Conservation (phyloP, 2,113 vertebrate species). For the Sturnira hondurensis region DNA sequence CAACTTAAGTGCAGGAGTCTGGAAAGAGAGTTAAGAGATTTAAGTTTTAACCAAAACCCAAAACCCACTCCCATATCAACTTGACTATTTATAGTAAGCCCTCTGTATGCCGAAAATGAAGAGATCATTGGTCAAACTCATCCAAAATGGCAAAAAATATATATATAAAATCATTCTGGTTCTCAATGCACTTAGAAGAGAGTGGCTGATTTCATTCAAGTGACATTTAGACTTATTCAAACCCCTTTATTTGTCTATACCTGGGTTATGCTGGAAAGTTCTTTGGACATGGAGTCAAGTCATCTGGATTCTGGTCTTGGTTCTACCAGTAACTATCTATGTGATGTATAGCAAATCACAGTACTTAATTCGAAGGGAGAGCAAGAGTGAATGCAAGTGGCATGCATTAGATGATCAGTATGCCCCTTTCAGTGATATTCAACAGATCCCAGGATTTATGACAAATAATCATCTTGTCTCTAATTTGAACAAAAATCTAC, state of each 20-base stretch:
- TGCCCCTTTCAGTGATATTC: neutral
- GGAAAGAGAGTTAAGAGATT: slow-evolving; percentile 50
- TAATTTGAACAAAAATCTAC: slow-evolving; percentile 11
- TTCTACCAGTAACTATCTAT: neutral
- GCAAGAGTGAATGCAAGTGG: neutral
- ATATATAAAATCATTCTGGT: neutral
- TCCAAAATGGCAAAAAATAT: slow-evolving; percentile 5
- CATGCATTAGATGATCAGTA: neutral
- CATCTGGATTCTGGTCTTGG: neutral
- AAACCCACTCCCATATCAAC: neutral
- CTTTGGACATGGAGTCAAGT: neutral
- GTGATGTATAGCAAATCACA: neutral
- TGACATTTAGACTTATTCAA: slow-evolving; percentile 3
- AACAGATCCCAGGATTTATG: slow-evolving; percentile 13
- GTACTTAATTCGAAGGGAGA: neutral
- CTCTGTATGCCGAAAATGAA: slow-evolving; percentile 30
- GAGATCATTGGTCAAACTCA: neutral
- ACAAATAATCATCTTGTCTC: slow-evolving; percentile 12
- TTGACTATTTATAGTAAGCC: neutral
- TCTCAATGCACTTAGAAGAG: neutral
- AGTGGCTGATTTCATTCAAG: slow-evolving; percentile 28
- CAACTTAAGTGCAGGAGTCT: slow-evolving; percentile 57
- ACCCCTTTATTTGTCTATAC: slow-evolving; percentile 3
- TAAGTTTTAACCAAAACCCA: slow-evolving; percentile 43
- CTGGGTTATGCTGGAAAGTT: neutral